These are phyloP conservation scores for Diarsia brunnea DNA, from an alignment of 2,888 invertebrate genomes.

Conservation along the genomic window DNA sequence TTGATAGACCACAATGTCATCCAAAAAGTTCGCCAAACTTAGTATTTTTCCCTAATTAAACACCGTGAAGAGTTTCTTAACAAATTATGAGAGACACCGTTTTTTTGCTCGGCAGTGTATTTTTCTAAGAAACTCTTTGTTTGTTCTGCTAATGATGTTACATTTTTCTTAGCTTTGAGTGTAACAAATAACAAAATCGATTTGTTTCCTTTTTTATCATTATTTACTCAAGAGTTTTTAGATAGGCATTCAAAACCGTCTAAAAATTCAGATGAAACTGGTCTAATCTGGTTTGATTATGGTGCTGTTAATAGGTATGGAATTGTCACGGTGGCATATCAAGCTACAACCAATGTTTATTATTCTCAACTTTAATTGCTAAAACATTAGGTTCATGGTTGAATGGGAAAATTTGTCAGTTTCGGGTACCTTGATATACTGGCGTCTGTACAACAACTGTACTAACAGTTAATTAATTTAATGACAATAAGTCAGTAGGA, in stretches of 20 bases:
- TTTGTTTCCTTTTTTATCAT: background rate
- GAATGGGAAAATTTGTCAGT: too few relatives aligned
- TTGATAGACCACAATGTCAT: conserved; percentile 4
- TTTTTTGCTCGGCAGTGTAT: conserved; percentile 44
- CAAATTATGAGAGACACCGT: conserved; percentile 6
- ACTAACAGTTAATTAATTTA: conserved; percentile 17
- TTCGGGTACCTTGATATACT: too few relatives aligned
- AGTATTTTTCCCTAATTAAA: conserved; percentile 36
- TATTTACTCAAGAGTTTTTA: background rate
- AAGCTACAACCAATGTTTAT: background rate
- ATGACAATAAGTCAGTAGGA: conserved; percentile 2
- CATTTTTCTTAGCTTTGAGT: conserved; percentile 30
- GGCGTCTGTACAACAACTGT: conserved; percentile 6
- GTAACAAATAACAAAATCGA: conserved; percentile 32
- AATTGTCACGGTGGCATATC: conserved; percentile 2
- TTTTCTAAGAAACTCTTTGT: conserved; percentile 31
- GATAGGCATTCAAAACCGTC: background rate
- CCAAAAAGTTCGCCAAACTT: conserved; percentile 26
- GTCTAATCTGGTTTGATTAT: background rate
- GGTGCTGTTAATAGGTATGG: background rate
- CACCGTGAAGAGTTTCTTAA: conserved; percentile 37
- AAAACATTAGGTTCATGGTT: too few relatives aligned
- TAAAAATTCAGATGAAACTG: background rate
- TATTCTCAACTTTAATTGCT: too few relatives aligned
- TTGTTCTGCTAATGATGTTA: conserved; percentile 33